phyloP scores from a whole-genome alignment of 2,797 vertebrate genomes.

The Eulemur rubriventer region DNA sequence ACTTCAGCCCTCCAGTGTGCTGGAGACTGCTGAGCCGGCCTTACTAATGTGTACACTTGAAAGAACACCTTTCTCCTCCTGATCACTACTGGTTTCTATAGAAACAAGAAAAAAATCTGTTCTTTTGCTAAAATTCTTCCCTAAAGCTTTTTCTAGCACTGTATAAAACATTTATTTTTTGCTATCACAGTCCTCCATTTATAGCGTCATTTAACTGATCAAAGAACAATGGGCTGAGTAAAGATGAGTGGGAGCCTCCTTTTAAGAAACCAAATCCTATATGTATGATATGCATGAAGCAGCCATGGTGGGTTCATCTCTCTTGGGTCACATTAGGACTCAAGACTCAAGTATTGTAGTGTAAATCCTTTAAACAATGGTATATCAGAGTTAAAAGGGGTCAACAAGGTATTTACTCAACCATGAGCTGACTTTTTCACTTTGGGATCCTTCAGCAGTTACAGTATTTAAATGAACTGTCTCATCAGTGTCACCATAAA shows the following conservation, averaged over 20 bases:
- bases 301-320: slow-evolving; percentile 68
- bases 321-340: slow-evolving; percentile 76
- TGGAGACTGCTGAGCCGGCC: slow-evolving; percentile 70
- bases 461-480: slow-evolving; percentile 81
- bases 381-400: slow-evolving; percentile 76
- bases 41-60: slow-evolving; percentile 81
- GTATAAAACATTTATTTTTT: slow-evolving; percentile 80
- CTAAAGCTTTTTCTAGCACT: slow-evolving; percentile 81
- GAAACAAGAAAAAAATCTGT: slow-evolving; percentile 87
- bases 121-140: slow-evolving; percentile 83
- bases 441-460: slow-evolving; percentile 77
- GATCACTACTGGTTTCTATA: slow-evolving; percentile 87
- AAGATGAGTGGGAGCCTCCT: slow-evolving; percentile 59
- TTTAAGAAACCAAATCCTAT: slow-evolving; percentile 72
- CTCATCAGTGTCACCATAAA: slow-evolving; percentile 81
- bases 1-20: slow-evolving; percentile 53
- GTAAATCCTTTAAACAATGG: slow-evolving; percentile 79
- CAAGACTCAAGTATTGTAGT: slow-evolving; percentile 75
- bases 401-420: slow-evolving; percentile 80
- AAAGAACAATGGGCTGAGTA: slow-evolving; percentile 79
- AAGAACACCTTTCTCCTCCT: slow-evolving; percentile 84
- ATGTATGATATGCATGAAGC: slow-evolving; percentile 58
- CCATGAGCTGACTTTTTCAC: slow-evolving; percentile 77
- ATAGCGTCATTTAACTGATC: slow-evolving; percentile 79
- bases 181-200: slow-evolving; percentile 72